phyloP scores from a whole-genome alignment of 1,140 invertebrate genomes.

The Leptoteleia sp. region DNA sequence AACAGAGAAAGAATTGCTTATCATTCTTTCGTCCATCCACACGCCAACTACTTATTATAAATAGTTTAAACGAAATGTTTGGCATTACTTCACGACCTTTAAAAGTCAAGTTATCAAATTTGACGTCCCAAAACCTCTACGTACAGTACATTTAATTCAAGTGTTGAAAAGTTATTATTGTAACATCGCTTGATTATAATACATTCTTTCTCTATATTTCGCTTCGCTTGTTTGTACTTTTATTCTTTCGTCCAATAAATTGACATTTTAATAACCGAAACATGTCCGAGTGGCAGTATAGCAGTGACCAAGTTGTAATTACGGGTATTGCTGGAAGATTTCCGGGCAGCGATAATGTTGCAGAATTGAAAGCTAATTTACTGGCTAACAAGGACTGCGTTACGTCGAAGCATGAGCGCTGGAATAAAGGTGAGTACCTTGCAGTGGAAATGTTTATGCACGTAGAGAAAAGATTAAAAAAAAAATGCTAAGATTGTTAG shows the following conservation, averaged over 20 bases:
- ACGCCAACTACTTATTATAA: slow-evolving; percentile 4
- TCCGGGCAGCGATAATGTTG: slow-evolving; percentile 83
- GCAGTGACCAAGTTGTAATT: slow-evolving; percentile 82
- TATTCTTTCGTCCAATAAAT: no score
- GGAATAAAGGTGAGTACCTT: slow-evolving; percentile 78
- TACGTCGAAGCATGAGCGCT: slow-evolving; percentile 82
- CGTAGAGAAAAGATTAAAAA: no score
- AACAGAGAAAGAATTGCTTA: slow-evolving; percentile 10
- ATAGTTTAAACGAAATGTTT: slow-evolving; percentile 14
- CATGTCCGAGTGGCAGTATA: slow-evolving; percentile 36
- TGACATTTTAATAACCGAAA: no score
- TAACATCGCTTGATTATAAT: no score
- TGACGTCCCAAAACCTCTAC: no score
- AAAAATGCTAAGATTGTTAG: no score
- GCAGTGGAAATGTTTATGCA: background rate
- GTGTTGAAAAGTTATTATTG: no score
- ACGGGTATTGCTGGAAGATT: slow-evolving; percentile 85
- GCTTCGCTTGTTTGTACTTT: no score
- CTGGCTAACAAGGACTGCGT: slow-evolving; percentile 83
- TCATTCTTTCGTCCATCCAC: slow-evolving; percentile 17
- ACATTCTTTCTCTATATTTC: no score
- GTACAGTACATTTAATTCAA: no score
- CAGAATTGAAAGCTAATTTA: slow-evolving; percentile 83
- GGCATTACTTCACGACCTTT: no score
- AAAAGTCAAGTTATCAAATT: no score